These are phyloP conservation scores for Tipula lateralis DNA, from an alignment of 2,888 invertebrate genomes.

Conservation along the genomic window DNA sequence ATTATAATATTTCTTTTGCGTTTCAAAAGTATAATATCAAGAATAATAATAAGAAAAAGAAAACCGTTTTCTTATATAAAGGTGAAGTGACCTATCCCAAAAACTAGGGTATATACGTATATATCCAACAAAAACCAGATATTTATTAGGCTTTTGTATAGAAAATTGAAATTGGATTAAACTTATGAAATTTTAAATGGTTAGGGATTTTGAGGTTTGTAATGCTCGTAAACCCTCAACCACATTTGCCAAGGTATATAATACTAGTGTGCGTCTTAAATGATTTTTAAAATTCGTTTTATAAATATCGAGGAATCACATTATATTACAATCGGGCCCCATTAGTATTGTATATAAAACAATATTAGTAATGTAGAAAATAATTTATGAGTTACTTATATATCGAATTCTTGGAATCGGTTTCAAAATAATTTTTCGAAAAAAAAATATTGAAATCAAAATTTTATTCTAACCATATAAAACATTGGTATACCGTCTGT, in stretches of 20 bases:
- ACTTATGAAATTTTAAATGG: constrained; percentile 7
- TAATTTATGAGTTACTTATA: background rate
- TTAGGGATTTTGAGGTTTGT: background rate
- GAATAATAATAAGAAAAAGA: background rate
- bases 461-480: background rate
- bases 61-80: background rate
- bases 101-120: background rate
- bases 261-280: too few relatives aligned
- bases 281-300: background rate
- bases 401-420: background rate
- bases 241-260: too few relatives aligned
- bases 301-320: background rate
- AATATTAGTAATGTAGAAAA: background rate
- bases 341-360: background rate
- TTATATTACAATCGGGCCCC: background rate
- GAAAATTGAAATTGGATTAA: background rate
- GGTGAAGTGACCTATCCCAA: constrained; percentile 9
- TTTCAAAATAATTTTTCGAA: background rate
- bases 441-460: background rate
- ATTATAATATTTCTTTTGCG: background rate
- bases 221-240: too few relatives aligned
- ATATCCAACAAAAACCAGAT: background rate
- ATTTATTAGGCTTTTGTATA: background rate
- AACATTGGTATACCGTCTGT: background rate
- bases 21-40: background rate